Conservation (phyloP, 2,888 invertebrate species). For the Melanotus villosus region DNA sequence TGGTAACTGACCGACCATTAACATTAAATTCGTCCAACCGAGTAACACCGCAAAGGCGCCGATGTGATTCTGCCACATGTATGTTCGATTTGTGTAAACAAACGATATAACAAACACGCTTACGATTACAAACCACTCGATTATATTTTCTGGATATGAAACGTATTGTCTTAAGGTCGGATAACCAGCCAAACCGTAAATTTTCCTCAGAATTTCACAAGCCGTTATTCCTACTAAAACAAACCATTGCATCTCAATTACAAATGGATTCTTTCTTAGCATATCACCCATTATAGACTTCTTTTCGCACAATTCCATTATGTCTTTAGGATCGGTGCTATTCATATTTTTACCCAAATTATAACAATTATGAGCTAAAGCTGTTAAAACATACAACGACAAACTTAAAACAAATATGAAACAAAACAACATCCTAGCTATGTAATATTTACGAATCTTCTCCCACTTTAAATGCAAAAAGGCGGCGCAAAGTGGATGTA, state of each 20-base stretch:
- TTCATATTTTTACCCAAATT: constrained; percentile 83
- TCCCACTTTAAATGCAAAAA: constrained; percentile 93
- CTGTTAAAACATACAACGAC: constrained; percentile 86
- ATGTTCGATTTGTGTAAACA: constrained; percentile 82
- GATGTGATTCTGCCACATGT: constrained; percentile 89
- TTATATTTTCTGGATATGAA: constrained; percentile 86
- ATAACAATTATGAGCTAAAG: constrained; percentile 87
- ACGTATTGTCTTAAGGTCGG: constrained; percentile 86
- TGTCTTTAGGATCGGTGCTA: constrained; percentile 73
- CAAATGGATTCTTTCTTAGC: constrained; percentile 80
- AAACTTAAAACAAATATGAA: constrained; percentile 85
- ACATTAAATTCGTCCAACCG: constrained; percentile 92
- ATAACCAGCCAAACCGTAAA: constrained; percentile 87
- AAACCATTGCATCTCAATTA: constrained; percentile 90
- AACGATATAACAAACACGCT: constrained; percentile 89
- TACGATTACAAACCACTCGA: constrained; percentile 89
- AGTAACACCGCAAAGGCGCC: constrained; percentile 89
- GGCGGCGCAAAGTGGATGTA: constrained; percentile 90
- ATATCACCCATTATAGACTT: constrained; percentile 84
- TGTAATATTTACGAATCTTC: constrained; percentile 90
- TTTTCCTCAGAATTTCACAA: constrained; percentile 84
- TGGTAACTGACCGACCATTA: constrained; percentile 91
- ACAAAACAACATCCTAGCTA: constrained; percentile 83
- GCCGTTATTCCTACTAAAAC: constrained; percentile 83
- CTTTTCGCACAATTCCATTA: constrained; percentile 83